Base-by-base conservation (phyloP, 2,888 invertebrate species). In the Aromia moschata region DNA sequence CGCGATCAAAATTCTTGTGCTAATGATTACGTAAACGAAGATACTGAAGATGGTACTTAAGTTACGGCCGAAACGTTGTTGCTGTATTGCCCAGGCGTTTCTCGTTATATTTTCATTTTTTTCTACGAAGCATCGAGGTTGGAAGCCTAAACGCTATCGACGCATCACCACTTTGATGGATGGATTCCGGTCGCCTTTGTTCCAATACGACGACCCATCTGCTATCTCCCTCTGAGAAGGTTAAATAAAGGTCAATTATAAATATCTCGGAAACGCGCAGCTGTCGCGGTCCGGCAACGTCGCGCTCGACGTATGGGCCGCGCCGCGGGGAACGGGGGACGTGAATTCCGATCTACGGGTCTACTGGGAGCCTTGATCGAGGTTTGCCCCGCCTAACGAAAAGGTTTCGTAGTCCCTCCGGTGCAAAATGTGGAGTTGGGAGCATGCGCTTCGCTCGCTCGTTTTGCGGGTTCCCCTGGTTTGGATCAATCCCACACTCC, bases 201-300 rank as follows among this genome's bases (percentile, higher is more conserved):
- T 54, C 54, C 58, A 46, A 59, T 51, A 43, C 58, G 53, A 41
- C 31, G 52, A 52, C 30, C 52, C 41, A 41, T 52, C 17, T 30
- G 41, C 47, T 47, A 16, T 43, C 51, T 55, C 40, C 59, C 53
- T 62, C 55, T 57, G 33, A 20, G 46, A 58, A 64, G 64, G 64
- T 56, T 44, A 64, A 54, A 49, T 45, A 52, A 53, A 64, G 60
- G 64, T 64, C 64, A 61, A 49, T 52, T 58, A 58, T 30, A 61
- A 61, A 60, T 64, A 63, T 33, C 49, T 49, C 53, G 53, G 58
- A 56, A 58, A 33, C 58, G 60, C 62, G 64, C 62, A 65, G 59
- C 59, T 58, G 46, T 17, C 12, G 12, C 0, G 14, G 16, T 25
- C 10, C 38, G 64, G 64, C 64, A 65, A 65, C 64, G 58, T 25